These are phyloP conservation scores for Cephus runcator DNA, from an alignment of 2,888 invertebrate genomes.

Conservation along the genomic window DNA sequence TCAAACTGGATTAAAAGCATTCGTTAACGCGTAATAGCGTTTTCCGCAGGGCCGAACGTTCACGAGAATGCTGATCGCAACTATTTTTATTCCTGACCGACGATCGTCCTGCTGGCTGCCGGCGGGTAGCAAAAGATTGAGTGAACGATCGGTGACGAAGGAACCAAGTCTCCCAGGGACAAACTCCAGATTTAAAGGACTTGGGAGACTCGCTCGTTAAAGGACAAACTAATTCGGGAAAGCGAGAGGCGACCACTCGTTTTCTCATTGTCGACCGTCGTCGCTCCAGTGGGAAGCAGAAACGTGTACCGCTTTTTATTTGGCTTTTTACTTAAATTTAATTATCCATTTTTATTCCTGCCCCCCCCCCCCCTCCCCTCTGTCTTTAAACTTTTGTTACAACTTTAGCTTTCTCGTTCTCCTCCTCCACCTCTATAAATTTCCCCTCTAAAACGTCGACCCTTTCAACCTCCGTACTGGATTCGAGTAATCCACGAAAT, in stretches of 20 bases:
- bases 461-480: neutral
- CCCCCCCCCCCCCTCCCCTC: neutral
- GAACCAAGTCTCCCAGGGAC: neutral
- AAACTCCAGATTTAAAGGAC: neutral
- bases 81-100: neutral
- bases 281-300: neutral
- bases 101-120: neutral
- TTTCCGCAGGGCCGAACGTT: constrained; percentile 15
- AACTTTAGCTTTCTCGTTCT: neutral
- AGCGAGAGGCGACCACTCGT: neutral
- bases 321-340: neutral
- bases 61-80: neutral
- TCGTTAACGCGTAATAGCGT: constrained; percentile 42
- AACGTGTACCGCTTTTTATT: neutral
- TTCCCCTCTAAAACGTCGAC: neutral
- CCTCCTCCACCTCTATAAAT: neutral
- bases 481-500: constrained; percentile 10
- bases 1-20: constrained; percentile 49
- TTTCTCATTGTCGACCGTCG: neutral
- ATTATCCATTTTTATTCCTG: neutral
- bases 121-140: too few relatives aligned
- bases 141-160: neutral
- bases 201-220: neutral
- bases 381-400: neutral
- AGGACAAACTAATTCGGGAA: neutral